phyloP scores from a whole-genome alignment of 1,140 invertebrate genomes.

The Caerostris darwini region DNA sequence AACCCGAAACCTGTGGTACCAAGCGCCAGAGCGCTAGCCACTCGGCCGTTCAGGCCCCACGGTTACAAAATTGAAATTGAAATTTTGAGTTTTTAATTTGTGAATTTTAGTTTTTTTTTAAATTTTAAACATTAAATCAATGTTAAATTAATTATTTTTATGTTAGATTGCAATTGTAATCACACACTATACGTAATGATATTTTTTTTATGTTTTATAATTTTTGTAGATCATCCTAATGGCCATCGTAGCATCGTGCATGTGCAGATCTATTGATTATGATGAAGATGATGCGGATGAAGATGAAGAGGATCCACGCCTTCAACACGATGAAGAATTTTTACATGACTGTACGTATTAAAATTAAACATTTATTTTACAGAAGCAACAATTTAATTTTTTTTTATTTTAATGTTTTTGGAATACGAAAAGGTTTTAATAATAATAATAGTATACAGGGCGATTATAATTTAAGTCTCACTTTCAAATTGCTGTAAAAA shows the following conservation, averaged over 20 bases:
- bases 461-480: too few relatives aligned
- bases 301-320: slow-evolving; percentile 76
- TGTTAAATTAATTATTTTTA: background rate
- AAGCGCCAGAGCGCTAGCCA: too few relatives aligned
- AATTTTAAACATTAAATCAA: background rate
- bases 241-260: slow-evolving; percentile 70
- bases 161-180: too few relatives aligned
- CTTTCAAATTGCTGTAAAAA: too few relatives aligned
- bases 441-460: too few relatives aligned
- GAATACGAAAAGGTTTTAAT: too few relatives aligned
- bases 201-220: background rate
- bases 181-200: background rate
- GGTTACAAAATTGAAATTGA: too few relatives aligned
- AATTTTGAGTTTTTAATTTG: background rate
- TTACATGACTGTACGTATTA: slow-evolving; percentile 59
- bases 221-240: slow-evolving; percentile 52
- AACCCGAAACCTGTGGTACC: too few relatives aligned
- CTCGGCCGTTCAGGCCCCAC: too few relatives aligned
- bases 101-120: background rate
- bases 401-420: too few relatives aligned
- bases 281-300: slow-evolving; percentile 77
- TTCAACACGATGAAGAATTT: slow-evolving; percentile 69
- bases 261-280: slow-evolving; percentile 71
- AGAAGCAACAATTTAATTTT: too few relatives aligned
- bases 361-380: too few relatives aligned